phyloP scores from a whole-genome alignment of 1,140 invertebrate genomes.

The Drosophila bocqueti region DNA sequence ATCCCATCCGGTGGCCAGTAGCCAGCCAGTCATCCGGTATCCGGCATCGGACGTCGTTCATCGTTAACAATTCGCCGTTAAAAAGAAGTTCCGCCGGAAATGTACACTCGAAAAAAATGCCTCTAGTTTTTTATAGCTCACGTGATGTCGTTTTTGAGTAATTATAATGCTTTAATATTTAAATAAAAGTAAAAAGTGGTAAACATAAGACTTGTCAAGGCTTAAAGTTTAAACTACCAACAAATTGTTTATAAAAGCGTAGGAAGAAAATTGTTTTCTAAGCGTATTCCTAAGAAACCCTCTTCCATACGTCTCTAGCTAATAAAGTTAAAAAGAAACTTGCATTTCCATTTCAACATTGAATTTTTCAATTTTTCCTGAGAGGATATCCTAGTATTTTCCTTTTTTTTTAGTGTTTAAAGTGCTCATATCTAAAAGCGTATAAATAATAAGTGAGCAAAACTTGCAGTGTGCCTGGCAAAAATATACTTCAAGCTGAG shows the following conservation, averaged over 20 bases:
- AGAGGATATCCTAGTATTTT: not conserved
- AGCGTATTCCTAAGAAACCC: not conserved
- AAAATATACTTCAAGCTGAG: not conserved
- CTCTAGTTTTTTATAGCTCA: not conserved
- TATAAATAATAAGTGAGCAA: not conserved
- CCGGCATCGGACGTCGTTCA: conserved; percentile 42
- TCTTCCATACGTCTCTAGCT: not conserved
- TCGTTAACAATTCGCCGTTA: conserved; percentile 18
- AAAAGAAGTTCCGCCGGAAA: not conserved
- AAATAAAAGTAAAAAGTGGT: not conserved
- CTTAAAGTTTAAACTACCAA: not conserved
- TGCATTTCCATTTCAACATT: not conserved
- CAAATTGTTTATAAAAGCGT: not conserved
- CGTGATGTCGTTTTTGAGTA: not conserved
- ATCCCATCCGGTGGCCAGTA: conserved; percentile 36
- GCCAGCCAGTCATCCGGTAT: conserved; percentile 44
- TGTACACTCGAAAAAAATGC: conserved; percentile 8
- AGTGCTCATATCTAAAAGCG: not conserved
- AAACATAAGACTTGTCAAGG: not conserved
- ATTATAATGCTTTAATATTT: not conserved
- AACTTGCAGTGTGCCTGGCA: conserved; percentile 11
- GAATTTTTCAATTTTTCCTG: not conserved
- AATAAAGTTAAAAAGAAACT: not conserved
- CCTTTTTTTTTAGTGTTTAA: not conserved
- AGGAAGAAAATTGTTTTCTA: not conserved